A percentile compares a stretch with the other conserved stretches of the same genome.
Conservation (phyloP, 2,888 invertebrate species). For the Pristionchus fissidentatus region DNA sequence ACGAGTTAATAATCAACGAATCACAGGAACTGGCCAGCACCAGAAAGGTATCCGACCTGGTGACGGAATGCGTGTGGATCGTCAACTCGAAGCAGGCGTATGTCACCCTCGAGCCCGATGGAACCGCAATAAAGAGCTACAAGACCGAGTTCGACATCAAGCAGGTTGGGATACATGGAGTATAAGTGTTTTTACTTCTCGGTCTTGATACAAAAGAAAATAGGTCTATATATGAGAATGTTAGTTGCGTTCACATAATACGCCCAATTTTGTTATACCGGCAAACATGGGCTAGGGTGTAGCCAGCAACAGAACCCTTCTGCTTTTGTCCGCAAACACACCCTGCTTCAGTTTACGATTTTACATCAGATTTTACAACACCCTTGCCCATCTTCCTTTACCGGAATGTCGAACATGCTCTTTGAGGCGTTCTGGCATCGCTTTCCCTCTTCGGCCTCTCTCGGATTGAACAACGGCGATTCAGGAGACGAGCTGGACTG, state of each 20-base stretch:
- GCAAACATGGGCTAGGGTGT: background rate
- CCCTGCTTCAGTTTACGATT: background rate
- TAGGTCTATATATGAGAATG: background rate
- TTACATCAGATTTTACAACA: background rate
- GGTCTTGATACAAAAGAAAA: background rate
- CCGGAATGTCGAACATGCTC: background rate
- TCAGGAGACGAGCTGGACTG: constrained; percentile 49
- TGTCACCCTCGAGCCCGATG: constrained; percentile 12
- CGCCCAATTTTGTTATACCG: background rate
- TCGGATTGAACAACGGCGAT: background rate
- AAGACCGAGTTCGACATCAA: constrained; percentile 40
- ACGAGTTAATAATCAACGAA: too few species aligned
- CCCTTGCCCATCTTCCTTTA: background rate
- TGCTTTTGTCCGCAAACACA: background rate
- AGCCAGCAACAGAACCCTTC: background rate
- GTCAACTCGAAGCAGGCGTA: background rate
- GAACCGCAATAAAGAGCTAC: constrained; percentile 16
- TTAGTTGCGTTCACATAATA: background rate
- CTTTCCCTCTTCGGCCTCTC: constrained; percentile 16
- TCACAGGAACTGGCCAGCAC: constrained; percentile 12
- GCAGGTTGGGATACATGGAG: background rate
- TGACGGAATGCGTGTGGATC: constrained; percentile 20
- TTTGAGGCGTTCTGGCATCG: constrained; percentile 37
- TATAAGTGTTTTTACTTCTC: too few species aligned
- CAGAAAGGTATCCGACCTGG: constrained; percentile 35